A percentile compares a stretch with the other conserved stretches of the same genome.
Conservation (phyloP, 1,140 invertebrate genomes). For the Diabrotica virgifera region DNA sequence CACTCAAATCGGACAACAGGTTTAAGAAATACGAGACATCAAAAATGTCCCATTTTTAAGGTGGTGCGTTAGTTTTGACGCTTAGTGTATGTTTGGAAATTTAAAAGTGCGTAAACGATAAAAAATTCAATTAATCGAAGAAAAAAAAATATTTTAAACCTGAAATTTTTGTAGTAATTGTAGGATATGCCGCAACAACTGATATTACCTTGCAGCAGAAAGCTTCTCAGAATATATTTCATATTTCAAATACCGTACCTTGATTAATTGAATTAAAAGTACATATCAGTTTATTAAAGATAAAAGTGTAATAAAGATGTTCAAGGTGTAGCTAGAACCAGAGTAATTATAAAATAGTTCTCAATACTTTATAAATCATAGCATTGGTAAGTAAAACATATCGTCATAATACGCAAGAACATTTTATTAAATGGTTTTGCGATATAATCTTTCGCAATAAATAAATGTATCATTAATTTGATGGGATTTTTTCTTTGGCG, state of each 20-base stretch:
- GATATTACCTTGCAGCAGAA: neutral
- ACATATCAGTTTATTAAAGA: neutral
- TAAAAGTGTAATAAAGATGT: neutral
- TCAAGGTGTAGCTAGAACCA: neutral
- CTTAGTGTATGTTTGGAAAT: no score
- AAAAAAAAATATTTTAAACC: neutral
- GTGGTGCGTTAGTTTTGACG: no score
- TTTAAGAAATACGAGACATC: no score
- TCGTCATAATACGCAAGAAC: neutral
- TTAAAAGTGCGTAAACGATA: no score
- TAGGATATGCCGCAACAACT: neutral
- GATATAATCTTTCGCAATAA: neutral
- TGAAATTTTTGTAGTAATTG: neutral
- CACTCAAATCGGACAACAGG: no score
- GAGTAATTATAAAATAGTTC: neutral
- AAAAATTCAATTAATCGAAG: neutral
- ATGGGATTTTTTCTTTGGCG: neutral
- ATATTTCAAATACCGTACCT: neutral
- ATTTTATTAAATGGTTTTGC: neutral
- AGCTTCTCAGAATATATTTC: neutral
- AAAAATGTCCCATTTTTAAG: no score
- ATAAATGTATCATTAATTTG: constrained; percentile 1
- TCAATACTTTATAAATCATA: neutral
- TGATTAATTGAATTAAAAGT: neutral
- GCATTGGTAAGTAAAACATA: neutral